These are phyloP conservation scores for Octonoba sinensis DNA, from an alignment of 2,888 invertebrate species.

Conservation along the genomic window DNA sequence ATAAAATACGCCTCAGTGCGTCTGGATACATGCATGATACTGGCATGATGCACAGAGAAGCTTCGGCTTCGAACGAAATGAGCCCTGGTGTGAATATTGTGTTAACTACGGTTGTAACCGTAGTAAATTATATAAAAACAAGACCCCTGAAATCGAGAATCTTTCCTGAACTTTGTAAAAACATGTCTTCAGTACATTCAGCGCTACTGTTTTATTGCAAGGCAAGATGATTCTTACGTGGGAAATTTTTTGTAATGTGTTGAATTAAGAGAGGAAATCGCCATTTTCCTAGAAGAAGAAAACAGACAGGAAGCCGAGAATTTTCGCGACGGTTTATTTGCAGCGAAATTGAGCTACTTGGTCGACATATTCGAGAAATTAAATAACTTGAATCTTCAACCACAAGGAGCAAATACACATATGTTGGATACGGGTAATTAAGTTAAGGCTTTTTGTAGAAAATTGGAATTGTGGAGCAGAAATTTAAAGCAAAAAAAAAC, in stretches of 20 bases:
- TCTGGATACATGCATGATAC: slow-evolving; percentile 25
- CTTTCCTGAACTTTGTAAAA: slow-evolving; percentile 26
- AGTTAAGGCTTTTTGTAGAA: slow-evolving; percentile 50
- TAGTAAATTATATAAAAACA: slow-evolving; percentile 37
- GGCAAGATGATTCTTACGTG: slow-evolving; percentile 22
- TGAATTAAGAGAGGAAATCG: slow-evolving; percentile 28
- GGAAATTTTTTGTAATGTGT: slow-evolving; percentile 26
- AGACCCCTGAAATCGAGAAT: slow-evolving; percentile 33
- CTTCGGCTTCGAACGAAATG: slow-evolving; percentile 23
- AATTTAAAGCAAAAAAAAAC: slow-evolving; percentile 50
- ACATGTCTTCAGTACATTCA: slow-evolving; percentile 30
- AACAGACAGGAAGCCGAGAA: neutral
- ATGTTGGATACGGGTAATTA: slow-evolving; percentile 32
- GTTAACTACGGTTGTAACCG: slow-evolving; percentile 21
- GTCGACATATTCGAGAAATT: slow-evolving; percentile 40
- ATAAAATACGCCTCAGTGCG: slow-evolving; percentile 27
- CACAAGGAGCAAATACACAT: slow-evolving; percentile 35
- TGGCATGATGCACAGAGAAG: slow-evolving; percentile 38
- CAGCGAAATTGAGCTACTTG: slow-evolving; percentile 32
- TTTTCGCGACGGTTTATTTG: slow-evolving; percentile 7
- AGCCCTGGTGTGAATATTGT: slow-evolving; percentile 31
- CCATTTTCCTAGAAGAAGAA: too few species aligned
- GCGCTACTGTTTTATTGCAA: slow-evolving; percentile 32
- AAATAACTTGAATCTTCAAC: slow-evolving; percentile 40
- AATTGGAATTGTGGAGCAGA: slow-evolving; percentile 54